Conservation (phyloP, 2,888 invertebrate genomes). For the Ichneumon xanthorius region DNA sequence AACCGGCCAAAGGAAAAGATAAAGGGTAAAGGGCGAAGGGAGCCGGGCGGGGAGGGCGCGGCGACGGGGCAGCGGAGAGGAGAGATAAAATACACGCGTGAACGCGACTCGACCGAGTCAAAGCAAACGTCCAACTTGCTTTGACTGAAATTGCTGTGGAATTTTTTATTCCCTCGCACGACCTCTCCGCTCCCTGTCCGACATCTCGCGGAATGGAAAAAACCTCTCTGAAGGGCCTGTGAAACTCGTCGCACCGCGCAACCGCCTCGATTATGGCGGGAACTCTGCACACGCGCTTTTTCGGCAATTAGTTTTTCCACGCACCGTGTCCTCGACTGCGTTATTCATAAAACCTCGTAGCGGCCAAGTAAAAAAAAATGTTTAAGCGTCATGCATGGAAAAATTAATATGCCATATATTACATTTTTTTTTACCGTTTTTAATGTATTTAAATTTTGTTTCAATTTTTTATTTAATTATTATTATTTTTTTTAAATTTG, state of each 20-base stretch:
- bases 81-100: conserved; percentile 41
- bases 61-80: not conserved
- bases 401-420: too few species aligned
- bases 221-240: not conserved
- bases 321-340: not conserved
- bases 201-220: not conserved
- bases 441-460: too few species aligned
- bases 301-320: not conserved
- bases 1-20: conserved; percentile 54
- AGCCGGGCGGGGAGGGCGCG: conserved; percentile 2
- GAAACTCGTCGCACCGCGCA: too few species aligned
- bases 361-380: too few species aligned
- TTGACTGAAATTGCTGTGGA: conserved; percentile 54
- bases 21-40: conserved; percentile 41
- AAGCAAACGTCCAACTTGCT: conserved; percentile 56
- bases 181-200: not conserved
- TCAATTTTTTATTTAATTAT: too few species aligned
- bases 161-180: conserved; percentile 37
- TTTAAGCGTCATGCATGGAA: too few species aligned
- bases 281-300: not conserved
- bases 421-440: too few species aligned
- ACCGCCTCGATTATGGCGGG: too few species aligned
- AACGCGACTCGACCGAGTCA: conserved; percentile 49
- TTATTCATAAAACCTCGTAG: not conserved
- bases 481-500: too few species aligned